Evolutionary conservation across 2,113 vertebrate species (phyloP).

Genomic region (Hydropotes inermis): DNA sequence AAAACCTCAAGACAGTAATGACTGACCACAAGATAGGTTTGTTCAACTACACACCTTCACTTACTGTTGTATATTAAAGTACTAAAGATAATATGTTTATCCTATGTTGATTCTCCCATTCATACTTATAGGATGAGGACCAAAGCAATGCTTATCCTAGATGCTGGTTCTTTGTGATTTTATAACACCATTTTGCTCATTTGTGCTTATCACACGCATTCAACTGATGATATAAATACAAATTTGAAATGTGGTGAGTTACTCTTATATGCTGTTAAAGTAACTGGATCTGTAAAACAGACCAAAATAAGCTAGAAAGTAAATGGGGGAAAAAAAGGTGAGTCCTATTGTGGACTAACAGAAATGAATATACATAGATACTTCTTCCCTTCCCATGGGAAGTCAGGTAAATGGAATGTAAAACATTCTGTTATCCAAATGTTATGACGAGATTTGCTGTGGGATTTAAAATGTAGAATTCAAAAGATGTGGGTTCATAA

Average conservation of each 20-base stretch:
- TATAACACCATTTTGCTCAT: conserved; percentile 6
- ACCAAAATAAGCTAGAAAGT: not conserved
- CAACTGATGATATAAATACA: not conserved
- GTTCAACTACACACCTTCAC: not conserved
- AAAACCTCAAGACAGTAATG: conserved; percentile 39
- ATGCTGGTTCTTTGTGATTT: conserved; percentile 9
- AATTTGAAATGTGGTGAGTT: conserved; percentile 1
- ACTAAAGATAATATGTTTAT: not conserved
- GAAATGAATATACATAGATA: not conserved
- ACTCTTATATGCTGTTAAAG: not conserved
- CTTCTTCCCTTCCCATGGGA: not conserved
- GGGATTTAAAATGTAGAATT: not conserved
- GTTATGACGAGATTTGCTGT: not conserved
- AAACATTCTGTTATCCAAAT: not conserved
- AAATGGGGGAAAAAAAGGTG: not conserved
- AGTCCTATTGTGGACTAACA: not conserved
- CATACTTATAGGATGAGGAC: not conserved
- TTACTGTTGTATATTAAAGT: conserved; percentile 24
- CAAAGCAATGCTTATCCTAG: not conserved
- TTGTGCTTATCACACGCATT: not conserved
- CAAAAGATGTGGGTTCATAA: not conserved
- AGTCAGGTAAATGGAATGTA: not conserved
- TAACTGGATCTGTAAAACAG: not conserved
- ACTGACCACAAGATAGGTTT: not conserved
- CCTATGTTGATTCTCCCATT: conserved; percentile 41